A percentile compares a stretch with the other conserved stretches of the same genome.
These are phyloP conservation scores for Brenthis ino DNA, from an alignment of 2,888 invertebrate genomes.

Conservation along the genomic window DNA sequence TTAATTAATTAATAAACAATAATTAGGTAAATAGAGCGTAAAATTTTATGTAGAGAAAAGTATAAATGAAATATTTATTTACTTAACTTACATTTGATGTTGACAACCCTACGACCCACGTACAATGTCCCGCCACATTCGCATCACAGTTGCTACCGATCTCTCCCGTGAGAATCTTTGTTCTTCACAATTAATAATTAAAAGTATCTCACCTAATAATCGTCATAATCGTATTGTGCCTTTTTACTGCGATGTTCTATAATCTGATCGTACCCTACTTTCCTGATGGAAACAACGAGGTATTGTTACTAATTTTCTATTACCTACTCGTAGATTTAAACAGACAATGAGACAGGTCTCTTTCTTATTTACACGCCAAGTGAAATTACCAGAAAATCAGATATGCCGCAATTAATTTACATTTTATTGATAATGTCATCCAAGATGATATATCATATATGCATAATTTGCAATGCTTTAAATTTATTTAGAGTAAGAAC, in stretches of 20 bases:
- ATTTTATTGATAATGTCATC: no score
- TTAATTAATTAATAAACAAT: no score
- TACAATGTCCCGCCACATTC: conserved; percentile 18
- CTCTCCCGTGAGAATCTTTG: conserved; percentile 37
- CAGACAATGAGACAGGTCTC: no score
- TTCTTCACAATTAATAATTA: conserved; percentile 24
- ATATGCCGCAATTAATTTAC: no score
- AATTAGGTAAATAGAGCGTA: no score
- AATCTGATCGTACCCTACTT: conserved; percentile 67
- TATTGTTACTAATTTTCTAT: conserved; percentile 32
- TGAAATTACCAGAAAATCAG: no score
- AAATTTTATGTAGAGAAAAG: not conserved
- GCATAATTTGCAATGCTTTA: no score
- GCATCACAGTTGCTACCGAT: conserved; percentile 31
- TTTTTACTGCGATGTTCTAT: conserved; percentile 54
- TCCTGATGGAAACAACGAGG: conserved; percentile 54
- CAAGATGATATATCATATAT: no score
- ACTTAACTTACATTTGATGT: not conserved
- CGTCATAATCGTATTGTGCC: conserved; percentile 26
- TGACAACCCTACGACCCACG: conserved; percentile 27
- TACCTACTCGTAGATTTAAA: not conserved
- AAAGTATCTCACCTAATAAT: conserved; percentile 30
- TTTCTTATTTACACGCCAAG: no score
- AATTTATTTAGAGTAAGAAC: no score
- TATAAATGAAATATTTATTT: not conserved